A percentile compares a stretch with the other conserved stretches of the same genome.
These are phyloP conservation scores for Chloebia gouldiae DNA, from an alignment of 2,113 vertebrate species.

Conservation along the genomic window DNA sequence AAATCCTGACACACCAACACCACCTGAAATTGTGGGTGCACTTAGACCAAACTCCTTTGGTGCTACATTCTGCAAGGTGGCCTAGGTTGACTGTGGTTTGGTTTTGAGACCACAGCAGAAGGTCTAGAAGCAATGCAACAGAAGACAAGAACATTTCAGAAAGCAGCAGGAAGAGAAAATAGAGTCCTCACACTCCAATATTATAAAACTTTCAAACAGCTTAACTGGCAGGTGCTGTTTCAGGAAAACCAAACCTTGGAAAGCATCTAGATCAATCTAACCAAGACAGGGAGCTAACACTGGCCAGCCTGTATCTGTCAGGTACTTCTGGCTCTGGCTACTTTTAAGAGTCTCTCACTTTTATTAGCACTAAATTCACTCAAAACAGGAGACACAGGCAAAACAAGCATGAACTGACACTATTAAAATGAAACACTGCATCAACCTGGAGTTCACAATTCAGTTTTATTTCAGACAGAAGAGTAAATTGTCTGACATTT, in stretches of 20 bases:
- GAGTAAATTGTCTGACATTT: constrained; percentile 41
- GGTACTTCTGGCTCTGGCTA: neutral
- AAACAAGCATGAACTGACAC: constrained; percentile 16
- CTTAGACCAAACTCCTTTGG: neutral
- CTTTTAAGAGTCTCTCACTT: constrained; percentile 34
- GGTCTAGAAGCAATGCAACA: neutral
- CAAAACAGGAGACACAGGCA: neutral
- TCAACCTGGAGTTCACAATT: constrained; percentile 35
- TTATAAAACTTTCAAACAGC: neutral
- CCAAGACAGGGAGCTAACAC: neutral
- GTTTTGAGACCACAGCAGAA: neutral
- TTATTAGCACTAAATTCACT: constrained; percentile 55
- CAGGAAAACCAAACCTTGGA: neutral
- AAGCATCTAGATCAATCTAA: neutral
- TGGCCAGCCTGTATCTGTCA: neutral
- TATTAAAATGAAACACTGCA: constrained; percentile 53
- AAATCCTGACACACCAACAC: neutral
- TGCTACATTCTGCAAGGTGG: neutral
- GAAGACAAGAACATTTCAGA: neutral
- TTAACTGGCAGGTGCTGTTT: neutral
- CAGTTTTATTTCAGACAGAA: constrained; percentile 46
- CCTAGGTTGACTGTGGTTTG: neutral
- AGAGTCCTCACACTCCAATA: neutral
- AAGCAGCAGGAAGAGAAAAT: neutral
- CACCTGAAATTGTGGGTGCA: neutral